phyloP scores from a whole-genome alignment of 2,797 vertebrate genomes.

The Glyptemys insculpta region DNA sequence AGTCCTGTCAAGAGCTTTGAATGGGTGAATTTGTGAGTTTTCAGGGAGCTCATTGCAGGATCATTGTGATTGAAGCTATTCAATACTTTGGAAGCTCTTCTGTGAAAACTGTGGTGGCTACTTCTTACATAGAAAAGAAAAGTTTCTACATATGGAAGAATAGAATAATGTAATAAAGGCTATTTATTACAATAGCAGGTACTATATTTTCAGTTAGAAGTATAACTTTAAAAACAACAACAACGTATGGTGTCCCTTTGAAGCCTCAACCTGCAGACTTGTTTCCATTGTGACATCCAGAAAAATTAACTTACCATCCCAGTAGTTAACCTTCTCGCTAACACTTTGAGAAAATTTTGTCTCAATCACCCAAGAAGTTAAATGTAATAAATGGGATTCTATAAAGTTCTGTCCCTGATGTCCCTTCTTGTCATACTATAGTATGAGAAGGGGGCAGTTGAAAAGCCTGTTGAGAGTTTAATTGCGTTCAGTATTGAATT shows the following conservation, averaged over 20 bases:
- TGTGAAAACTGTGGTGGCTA: not conserved
- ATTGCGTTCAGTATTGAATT: not conserved
- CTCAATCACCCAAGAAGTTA: accelerated
- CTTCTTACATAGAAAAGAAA: not conserved
- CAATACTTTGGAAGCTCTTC: not conserved
- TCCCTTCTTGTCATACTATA: accelerated
- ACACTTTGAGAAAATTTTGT: not conserved
- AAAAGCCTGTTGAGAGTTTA: not conserved
- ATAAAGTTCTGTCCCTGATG: not conserved
- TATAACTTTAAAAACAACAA: not conserved
- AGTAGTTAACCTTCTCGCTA: not conserved
- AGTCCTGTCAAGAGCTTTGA: not conserved
- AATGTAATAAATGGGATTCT: not conserved
- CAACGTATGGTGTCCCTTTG: not conserved
- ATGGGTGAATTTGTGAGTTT: not conserved
- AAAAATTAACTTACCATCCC: not conserved
- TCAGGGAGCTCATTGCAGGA: not conserved
- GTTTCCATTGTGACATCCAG: not conserved
- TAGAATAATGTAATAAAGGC: not conserved
- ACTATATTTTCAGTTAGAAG: not conserved
- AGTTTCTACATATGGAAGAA: not conserved
- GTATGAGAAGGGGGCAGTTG: not conserved
- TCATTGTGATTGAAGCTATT: not conserved
- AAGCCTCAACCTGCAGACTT: not conserved
- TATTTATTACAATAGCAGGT: not conserved